Evolutionary conservation across 53 echinoderm and acorn worm species (phyloP).

Genomic region (Stichopus horrens): DNA sequence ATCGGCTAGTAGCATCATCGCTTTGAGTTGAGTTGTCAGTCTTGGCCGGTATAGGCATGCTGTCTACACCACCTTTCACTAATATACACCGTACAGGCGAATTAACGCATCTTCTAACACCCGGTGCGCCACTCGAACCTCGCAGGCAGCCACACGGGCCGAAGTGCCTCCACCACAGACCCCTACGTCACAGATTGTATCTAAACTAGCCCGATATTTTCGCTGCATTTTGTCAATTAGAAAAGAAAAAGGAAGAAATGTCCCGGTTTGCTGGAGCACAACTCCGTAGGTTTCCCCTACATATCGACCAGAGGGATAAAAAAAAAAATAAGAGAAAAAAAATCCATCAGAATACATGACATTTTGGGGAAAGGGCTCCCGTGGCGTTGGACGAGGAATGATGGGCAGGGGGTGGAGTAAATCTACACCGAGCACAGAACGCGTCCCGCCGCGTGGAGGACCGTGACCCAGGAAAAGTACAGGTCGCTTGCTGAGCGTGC

Average conservation of each 20-base stretch:
- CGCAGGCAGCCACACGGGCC: not conserved
- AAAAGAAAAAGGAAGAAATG: not conserved
- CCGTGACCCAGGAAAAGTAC: slow-evolving; percentile 47
- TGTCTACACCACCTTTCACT: not conserved
- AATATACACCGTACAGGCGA: not conserved
- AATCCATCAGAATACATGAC: slow-evolving; percentile 41
- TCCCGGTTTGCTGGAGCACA: not conserved
- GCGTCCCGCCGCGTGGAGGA: slow-evolving; percentile 35
- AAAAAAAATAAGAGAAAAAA: too few species aligned
- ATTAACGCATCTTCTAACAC: too few species aligned
- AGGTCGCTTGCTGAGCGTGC: slow-evolving; percentile 31
- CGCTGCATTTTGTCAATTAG: slow-evolving; percentile 15
- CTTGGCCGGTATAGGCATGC: not conserved
- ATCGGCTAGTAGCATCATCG: too few species aligned
- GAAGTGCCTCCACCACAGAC: too few species aligned
- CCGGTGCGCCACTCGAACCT: not conserved
- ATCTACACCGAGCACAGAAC: slow-evolving; percentile 42
- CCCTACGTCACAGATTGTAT: too few species aligned
- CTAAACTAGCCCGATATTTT: not conserved
- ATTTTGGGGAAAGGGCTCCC: slow-evolving; percentile 49
- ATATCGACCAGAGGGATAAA: not conserved
- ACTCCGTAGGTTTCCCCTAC: not conserved
- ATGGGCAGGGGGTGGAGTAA: slow-evolving; percentile 45
- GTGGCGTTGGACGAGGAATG: slow-evolving; percentile 49
- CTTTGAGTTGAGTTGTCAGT: too few species aligned